phyloP scores from a whole-genome alignment of 2,113 vertebrate genomes.

The Oxygymnocypris stewartii region DNA sequence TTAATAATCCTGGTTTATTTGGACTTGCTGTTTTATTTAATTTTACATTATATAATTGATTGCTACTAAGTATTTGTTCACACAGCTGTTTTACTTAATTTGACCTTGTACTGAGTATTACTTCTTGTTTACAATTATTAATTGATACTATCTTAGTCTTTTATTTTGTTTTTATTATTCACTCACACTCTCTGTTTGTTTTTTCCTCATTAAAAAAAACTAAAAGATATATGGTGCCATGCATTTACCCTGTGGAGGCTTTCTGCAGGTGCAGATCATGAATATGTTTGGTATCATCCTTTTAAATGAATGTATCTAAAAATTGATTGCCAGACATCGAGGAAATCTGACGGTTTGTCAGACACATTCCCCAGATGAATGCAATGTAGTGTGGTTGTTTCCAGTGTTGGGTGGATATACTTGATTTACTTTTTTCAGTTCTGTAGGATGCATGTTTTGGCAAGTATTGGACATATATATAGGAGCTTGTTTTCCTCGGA shows the following conservation, averaged over 20 bases:
- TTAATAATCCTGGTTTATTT: not conserved
- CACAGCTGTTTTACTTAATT: not conserved
- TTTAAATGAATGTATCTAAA: not conserved
- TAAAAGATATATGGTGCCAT: not conserved
- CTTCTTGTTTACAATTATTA: not conserved
- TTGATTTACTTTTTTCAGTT: not conserved
- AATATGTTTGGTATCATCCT: not conserved
- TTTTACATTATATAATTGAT: not conserved
- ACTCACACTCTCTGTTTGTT: not conserved
- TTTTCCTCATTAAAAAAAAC: not conserved
- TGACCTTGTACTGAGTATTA: not conserved
- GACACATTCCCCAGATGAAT: not conserved
- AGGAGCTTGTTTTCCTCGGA: not conserved
- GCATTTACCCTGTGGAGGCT: not conserved
- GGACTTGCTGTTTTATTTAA: no score
- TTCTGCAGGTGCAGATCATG: not conserved
- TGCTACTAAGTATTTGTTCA: not conserved
- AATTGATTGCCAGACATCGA: not conserved
- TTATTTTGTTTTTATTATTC: not conserved
- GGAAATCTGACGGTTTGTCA: not conserved
- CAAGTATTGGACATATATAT: slow-evolving; percentile 1
- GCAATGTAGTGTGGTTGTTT: not conserved
- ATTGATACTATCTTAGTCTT: not conserved
- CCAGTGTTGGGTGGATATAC: slow-evolving; percentile 17
- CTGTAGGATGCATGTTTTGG: not conserved